Percentiles rank a stretch among this genome's conserved stretches.
phyloP scores from a whole-genome alignment of 2,888 invertebrate genomes.

The Cactoblastis cactorum region DNA sequence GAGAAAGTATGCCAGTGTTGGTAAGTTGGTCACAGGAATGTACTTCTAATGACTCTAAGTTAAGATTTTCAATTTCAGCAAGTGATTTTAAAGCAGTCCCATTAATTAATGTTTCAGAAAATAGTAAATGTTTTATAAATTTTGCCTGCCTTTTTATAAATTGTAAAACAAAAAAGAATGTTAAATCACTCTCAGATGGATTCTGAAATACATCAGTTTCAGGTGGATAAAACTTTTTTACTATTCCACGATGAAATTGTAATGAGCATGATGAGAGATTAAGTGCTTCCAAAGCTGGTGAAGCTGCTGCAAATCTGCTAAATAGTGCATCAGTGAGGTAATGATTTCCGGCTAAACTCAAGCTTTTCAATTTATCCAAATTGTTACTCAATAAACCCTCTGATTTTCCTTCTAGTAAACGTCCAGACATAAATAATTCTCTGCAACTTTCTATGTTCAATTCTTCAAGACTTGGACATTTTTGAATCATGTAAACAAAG shows the following conservation, averaged over 20 bases:
- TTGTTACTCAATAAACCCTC: slow-evolving; percentile 71
- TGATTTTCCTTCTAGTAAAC: slow-evolving; percentile 80
- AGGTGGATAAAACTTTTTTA: slow-evolving; percentile 83
- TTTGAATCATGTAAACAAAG: slow-evolving; percentile 78
- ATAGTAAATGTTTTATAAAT: slow-evolving; percentile 79
- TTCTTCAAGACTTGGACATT: slow-evolving; percentile 76
- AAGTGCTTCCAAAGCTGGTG: slow-evolving; percentile 79
- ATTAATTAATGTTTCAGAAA: slow-evolving; percentile 84
- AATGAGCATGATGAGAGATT: slow-evolving; percentile 84
- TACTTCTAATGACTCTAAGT: slow-evolving; percentile 73
- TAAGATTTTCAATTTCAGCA: slow-evolving; percentile 70
- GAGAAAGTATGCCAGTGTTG: slow-evolving; percentile 74
- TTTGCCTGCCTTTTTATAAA: slow-evolving; percentile 75
- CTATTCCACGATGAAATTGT: slow-evolving; percentile 84
- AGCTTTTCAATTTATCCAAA: slow-evolving; percentile 73
- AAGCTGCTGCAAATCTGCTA: slow-evolving; percentile 80
- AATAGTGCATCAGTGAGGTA: slow-evolving; percentile 88
- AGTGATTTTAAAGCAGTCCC: slow-evolving; percentile 79
- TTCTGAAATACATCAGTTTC: slow-evolving; percentile 48
- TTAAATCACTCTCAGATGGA: slow-evolving; percentile 84
- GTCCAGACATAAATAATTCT: slow-evolving; percentile 86
- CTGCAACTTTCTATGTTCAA: slow-evolving; percentile 83
- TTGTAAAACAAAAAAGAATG: slow-evolving; percentile 82
- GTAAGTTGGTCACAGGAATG: slow-evolving; percentile 82
- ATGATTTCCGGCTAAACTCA: slow-evolving; percentile 83